A percentile compares a stretch with the other conserved stretches of the same genome.
These are phyloP conservation scores for Venustoraphidia nigricollis DNA, from an alignment of 2,888 invertebrate genomes.

Conservation along the genomic window DNA sequence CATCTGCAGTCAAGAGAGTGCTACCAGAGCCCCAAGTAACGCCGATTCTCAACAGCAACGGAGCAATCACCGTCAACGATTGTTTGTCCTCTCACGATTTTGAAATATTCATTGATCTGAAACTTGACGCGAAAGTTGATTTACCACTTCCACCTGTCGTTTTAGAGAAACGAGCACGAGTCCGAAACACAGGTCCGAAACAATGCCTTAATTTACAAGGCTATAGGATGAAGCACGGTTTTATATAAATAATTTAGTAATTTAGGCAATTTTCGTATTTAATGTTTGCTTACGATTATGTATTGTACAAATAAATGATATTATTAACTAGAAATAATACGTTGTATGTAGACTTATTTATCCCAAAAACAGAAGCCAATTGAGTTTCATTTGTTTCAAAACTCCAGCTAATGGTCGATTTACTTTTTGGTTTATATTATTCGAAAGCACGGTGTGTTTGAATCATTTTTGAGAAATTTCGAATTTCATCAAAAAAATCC, in stretches of 20 bases:
- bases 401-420: too few relatives aligned
- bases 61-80: slow-evolving; percentile 25
- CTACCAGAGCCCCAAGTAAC: slow-evolving; percentile 23
- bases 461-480: too few relatives aligned
- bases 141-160: slow-evolving; percentile 61
- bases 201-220: slow-evolving; percentile 80
- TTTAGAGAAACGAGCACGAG: slow-evolving; percentile 54
- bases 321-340: too few relatives aligned
- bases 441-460: too few relatives aligned
- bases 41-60: slow-evolving; percentile 13
- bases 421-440: too few relatives aligned
- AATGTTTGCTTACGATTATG: too few relatives aligned
- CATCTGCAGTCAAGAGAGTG: slow-evolving; percentile 23
- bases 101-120: slow-evolving; percentile 47
- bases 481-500: too few relatives aligned
- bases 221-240: slow-evolving; percentile 83
- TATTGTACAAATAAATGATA: too few relatives aligned
- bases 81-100: slow-evolving; percentile 68
- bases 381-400: too few relatives aligned
- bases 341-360: too few relatives aligned
- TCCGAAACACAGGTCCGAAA: slow-evolving; percentile 67
- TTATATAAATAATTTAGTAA: slow-evolving; percentile 41
- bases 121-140: slow-evolving; percentile 79
- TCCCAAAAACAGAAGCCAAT: too few relatives aligned
- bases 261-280: too few relatives aligned